Conservation (phyloP, 2,888 invertebrate genomes). For the Crioceris asparagi region DNA sequence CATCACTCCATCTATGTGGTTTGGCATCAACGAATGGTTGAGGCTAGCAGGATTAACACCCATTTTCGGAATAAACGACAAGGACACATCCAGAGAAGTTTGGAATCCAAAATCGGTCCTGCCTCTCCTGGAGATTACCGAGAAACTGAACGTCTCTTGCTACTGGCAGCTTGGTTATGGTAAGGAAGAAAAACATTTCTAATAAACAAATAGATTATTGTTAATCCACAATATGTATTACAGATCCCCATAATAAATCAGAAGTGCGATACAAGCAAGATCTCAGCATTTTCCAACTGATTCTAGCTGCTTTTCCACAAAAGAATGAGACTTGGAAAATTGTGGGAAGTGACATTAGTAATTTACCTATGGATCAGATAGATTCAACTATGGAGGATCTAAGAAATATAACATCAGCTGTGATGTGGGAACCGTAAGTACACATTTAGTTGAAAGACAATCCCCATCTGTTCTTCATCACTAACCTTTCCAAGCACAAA, state of each 20-base stretch:
- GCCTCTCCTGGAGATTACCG: constrained; percentile 56
- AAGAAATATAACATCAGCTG: constrained; percentile 49
- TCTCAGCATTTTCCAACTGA: constrained; percentile 49
- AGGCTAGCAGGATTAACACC: constrained; percentile 49
- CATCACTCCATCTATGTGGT: constrained; percentile 33
- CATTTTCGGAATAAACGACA: constrained; percentile 57
- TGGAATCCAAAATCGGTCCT: constrained; percentile 63
- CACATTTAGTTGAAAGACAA: not conserved
- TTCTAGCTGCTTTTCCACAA: constrained; percentile 53
- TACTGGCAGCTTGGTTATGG: constrained; percentile 69
- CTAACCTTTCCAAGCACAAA: not conserved
- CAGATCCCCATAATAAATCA: constrained; percentile 45
- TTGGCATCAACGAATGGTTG: constrained; percentile 42
- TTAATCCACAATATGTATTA: too few relatives aligned
- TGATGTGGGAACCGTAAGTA: constrained; percentile 66
- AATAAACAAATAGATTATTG: too few relatives aligned
- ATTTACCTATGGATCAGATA: constrained; percentile 43
- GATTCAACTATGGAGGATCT: constrained; percentile 46
- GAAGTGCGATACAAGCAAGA: constrained; percentile 50
- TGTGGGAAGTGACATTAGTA: constrained; percentile 51
- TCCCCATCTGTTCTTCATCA: too few relatives aligned
- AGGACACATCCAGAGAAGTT: constrained; percentile 39
- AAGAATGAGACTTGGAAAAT: constrained; percentile 46
- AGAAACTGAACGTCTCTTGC: constrained; percentile 51
- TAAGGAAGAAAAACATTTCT: too few relatives aligned